Evolutionary conservation across 2,113 vertebrate species (phyloP).

Genomic region (Scortum barcoo): DNA sequence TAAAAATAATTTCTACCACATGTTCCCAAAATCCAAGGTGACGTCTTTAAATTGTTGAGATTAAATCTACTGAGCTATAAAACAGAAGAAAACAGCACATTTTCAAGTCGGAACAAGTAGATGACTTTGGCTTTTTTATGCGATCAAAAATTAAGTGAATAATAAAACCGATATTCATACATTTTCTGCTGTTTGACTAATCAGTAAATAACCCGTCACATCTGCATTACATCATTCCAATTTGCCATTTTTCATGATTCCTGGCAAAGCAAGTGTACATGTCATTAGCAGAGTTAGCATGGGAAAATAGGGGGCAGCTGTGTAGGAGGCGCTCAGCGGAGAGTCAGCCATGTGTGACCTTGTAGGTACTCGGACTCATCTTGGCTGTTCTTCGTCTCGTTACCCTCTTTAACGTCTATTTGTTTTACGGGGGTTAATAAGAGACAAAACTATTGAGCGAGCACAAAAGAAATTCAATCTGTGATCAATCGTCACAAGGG

Average conservation of each 20-base stretch:
- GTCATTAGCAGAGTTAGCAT: not conserved
- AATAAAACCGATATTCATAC: too few species aligned
- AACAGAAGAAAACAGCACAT: not conserved
- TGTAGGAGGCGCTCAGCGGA: constrained; percentile 4
- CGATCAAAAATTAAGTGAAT: not conserved
- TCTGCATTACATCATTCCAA: not conserved
- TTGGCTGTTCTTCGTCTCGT: constrained; percentile 37
- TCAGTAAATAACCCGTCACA: too few species aligned
- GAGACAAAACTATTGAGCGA: constrained; percentile 15
- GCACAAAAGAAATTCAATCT: not conserved
- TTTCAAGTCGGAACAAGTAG: not conserved
- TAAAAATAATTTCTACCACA: not conserved
- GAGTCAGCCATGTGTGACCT: constrained; percentile 36
- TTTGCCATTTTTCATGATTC: not conserved
- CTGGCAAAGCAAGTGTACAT: not conserved
- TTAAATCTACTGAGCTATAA: not conserved
- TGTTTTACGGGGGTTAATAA: constrained; percentile 15
- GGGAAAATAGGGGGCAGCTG: constrained; percentile 17
- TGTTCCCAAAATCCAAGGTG: not conserved
- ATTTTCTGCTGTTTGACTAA: too few species aligned
- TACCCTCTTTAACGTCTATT: constrained; percentile 23
- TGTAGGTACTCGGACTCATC: constrained; percentile 27
- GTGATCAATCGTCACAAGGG: not conserved
- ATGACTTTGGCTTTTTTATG: not conserved
- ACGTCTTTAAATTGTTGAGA: not conserved